phyloP scores from a whole-genome alignment of 2,113 vertebrate genomes.

The Nyctibius bracteatus region DNA sequence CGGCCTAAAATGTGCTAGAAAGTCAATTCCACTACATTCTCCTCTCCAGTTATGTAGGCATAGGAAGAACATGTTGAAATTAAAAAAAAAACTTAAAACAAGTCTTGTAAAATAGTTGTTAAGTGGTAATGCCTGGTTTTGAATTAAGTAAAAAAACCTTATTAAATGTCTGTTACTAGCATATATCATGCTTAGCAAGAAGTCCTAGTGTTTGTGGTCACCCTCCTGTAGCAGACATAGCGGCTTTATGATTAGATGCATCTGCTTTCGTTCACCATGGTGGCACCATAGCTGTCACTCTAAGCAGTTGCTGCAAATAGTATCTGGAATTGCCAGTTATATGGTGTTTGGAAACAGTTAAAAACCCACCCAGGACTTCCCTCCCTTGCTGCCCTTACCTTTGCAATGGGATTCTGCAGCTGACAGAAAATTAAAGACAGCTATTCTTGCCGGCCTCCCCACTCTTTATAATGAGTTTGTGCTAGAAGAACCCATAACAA shows the following conservation, averaged over 20 bases:
- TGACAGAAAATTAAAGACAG: neutral
- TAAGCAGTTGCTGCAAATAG: neutral
- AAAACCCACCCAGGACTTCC: neutral
- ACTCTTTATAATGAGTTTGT: neutral
- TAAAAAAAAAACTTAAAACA: neutral
- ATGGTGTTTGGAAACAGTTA: neutral
- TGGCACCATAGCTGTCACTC: neutral
- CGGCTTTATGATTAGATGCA: neutral
- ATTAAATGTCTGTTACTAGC: neutral
- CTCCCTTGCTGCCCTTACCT: neutral
- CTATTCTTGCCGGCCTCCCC: neutral
- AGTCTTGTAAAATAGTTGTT: neutral
- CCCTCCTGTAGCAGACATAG: neutral
- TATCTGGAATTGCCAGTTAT: neutral
- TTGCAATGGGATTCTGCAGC: neutral
- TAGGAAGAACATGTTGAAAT: neutral
- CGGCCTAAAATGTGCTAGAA: neutral
- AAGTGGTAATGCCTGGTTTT: neutral
- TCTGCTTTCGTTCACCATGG: neutral
- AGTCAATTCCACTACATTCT: neutral
- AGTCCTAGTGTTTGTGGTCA: neutral
- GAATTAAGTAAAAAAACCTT: neutral
- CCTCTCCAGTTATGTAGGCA: neutral
- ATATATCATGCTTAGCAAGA: neutral
- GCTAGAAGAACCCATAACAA: neutral